phyloP scores from a whole-genome alignment of 1,140 invertebrate genomes.

The Wasmannia auropunctata region DNA sequence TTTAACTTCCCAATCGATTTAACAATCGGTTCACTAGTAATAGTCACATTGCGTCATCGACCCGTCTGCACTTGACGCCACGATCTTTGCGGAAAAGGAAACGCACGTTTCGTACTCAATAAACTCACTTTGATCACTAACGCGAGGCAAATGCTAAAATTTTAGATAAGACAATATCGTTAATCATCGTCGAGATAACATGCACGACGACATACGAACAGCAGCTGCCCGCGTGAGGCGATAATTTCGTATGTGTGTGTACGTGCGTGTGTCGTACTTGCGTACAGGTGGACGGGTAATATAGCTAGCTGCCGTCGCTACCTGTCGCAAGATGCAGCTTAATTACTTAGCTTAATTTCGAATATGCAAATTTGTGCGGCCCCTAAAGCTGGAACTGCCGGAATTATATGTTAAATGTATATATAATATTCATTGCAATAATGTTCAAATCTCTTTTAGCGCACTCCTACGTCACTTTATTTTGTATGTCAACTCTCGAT shows the following conservation, averaged over 20 bases:
- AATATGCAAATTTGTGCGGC: background rate
- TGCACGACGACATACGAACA: background rate
- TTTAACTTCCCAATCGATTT: background rate
- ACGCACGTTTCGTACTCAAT: background rate
- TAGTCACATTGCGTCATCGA: constrained; percentile 19
- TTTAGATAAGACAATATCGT: constrained; percentile 62
- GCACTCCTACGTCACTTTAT: background rate
- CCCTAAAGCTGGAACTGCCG: background rate
- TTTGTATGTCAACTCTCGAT: background rate
- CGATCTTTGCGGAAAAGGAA: constrained; percentile 1
- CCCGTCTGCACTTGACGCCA: background rate
- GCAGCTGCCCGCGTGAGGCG: background rate
- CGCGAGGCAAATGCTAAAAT: constrained; percentile 45
- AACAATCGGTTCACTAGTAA: background rate
- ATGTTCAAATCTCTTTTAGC: background rate
- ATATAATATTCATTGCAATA: background rate
- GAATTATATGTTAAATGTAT: too few relatives aligned
- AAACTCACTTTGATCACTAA: constrained; percentile 27
- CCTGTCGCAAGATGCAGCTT: background rate
- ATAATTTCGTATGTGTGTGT: background rate
- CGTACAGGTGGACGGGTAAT: background rate
- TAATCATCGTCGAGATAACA: constrained; percentile 69
- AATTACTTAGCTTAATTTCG: background rate
- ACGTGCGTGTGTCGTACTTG: background rate
- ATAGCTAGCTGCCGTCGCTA: background rate